Evolutionary conservation across 2,113 vertebrate genomes (phyloP), one percentile per base, ranked within the genome.

Genomic region (Nymphicus hollandicus): DNA sequence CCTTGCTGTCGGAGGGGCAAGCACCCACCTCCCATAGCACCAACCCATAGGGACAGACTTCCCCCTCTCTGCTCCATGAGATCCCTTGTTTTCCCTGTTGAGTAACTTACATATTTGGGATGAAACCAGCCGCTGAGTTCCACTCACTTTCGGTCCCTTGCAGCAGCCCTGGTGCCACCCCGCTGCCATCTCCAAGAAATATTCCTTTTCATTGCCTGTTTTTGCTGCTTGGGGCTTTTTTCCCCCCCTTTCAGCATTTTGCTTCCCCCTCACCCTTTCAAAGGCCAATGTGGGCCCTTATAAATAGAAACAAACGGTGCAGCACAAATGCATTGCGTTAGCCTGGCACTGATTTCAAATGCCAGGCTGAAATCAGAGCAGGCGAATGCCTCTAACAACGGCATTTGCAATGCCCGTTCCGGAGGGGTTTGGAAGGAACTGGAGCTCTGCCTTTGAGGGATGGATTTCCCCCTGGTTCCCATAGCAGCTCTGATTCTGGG

Each of bases 391-490:
- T 73, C 41, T 2, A 15, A 7, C 9, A 22, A 1, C 43, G 8
- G 18, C 3, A 4, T 29, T 44, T 31, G 46, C 71, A 24, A 0
- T 41, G 50, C 60, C 33, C 6, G 1, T 8, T 11, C 37, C 0
- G 0, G 63, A 22, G 11, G 4, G 3, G 3, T 5, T 27, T 4
- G 0, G 1, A 9, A 46, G 24, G 35, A 7, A 18, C 3, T 2
- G 17, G 7, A 43, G 15, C 5, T 66, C n/a, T 81, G 35, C 41
- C 35, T 52, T 10, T 4, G 3, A 2, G 14, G 10, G 37, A 10
- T 11, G 44, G 27, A 56, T 43, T 58, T 58, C 33, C 6, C 22
- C 18, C 31, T 55, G 17, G 53, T 19, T 5, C 17, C 53, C 22
- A 23, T 16, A 58, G 33, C 56, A 58, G 22, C 56, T n/a, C 56